phyloP scores from a whole-genome alignment of 2,113 vertebrate species.

The Otolemur garnettii region DNA sequence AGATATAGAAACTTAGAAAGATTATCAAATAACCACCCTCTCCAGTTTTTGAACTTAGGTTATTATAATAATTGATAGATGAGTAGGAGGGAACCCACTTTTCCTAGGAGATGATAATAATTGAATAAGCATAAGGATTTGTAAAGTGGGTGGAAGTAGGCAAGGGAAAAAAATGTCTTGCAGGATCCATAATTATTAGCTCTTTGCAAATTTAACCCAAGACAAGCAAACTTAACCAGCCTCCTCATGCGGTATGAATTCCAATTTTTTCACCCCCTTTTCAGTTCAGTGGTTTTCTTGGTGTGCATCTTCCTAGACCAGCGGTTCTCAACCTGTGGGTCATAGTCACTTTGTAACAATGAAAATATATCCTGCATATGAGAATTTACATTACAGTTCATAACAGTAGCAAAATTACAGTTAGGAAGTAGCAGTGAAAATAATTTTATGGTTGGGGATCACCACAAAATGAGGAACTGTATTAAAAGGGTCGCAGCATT shows the following conservation, averaged over 20 bases:
- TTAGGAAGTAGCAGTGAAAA: no score
- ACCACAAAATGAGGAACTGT: no score
- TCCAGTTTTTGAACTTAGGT: constrained; percentile 33
- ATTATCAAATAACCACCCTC: neutral
- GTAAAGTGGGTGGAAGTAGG: constrained; percentile 40
- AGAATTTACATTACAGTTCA: no score
- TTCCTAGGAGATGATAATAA: constrained; percentile 42
- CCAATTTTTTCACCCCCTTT: neutral
- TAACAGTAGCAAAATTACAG: no score
- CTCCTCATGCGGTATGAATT: neutral
- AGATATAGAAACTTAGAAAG: neutral
- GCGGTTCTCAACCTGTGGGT: no score
- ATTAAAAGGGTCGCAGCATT: no score
- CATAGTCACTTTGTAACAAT: no score
- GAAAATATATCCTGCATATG: no score
- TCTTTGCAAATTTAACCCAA: constrained; percentile 14
- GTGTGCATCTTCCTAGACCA: neutral
- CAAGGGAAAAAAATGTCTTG: constrained; percentile 3
- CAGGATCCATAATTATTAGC: neutral
- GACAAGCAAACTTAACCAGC: neutral
- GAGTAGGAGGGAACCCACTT: constrained; percentile 28
- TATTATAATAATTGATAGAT: constrained; percentile 57
- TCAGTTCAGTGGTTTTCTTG: neutral
- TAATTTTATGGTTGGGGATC: no score
- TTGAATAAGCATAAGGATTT: neutral